phyloP scores from a whole-genome alignment of 2,888 invertebrate genomes.

The Lymantria monacha region DNA sequence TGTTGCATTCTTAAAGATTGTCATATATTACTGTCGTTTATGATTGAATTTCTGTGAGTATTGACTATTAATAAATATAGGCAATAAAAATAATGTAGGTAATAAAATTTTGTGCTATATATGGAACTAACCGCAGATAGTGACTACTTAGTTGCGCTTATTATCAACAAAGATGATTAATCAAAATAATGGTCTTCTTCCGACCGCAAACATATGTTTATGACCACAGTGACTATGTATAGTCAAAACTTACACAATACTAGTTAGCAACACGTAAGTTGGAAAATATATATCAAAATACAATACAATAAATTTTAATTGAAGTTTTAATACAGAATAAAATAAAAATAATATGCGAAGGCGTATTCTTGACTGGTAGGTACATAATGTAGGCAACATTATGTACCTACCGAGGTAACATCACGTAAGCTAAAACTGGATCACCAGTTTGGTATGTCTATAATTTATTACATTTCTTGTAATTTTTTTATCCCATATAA shows the following conservation, averaged over 20 bases:
- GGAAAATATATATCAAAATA: too few relatives aligned
- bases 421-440: constrained; percentile 33
- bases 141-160: constrained; percentile 12
- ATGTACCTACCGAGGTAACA: not conserved
- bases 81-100: not conserved
- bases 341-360: not conserved
- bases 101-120: constrained; percentile 10
- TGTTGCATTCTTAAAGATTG: too few relatives aligned
- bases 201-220: constrained; percentile 9
- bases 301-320: too few relatives aligned
- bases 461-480: constrained; percentile 33
- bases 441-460: constrained; percentile 34
- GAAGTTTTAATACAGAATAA: not conserved
- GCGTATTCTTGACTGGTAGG: not conserved
- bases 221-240: not conserved
- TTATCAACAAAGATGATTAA: constrained; percentile 16
- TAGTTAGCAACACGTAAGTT: too few relatives aligned
- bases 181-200: constrained; percentile 6
- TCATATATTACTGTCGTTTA: too few relatives aligned
- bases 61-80: too few relatives aligned
- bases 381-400: not conserved
- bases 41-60: too few relatives aligned
- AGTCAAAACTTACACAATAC: too few relatives aligned
- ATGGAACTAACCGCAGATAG: constrained; percentile 20
- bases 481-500: constrained; percentile 10